phyloP scores from a whole-genome alignment of 1,140 invertebrate genomes.

The Drosophila truncata region DNA sequence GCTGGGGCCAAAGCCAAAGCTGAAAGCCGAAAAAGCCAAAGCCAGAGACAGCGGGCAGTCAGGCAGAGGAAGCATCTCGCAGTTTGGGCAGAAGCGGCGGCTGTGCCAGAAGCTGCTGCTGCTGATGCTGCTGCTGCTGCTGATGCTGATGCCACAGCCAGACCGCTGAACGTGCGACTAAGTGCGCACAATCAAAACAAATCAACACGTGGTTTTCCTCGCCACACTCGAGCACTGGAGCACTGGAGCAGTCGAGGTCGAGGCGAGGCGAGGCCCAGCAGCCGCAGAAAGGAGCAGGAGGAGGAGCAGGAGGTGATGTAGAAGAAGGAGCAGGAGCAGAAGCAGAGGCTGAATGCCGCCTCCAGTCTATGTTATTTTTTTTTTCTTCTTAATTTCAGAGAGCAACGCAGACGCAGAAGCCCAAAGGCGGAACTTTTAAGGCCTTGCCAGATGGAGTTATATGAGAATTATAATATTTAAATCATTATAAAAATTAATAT shows the following conservation, averaged over 20 bases:
- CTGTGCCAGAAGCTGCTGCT: neutral
- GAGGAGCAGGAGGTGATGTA: neutral
- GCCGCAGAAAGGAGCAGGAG: slow-evolving; percentile 1
- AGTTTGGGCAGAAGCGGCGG: slow-evolving; percentile 15
- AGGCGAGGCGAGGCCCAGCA: slow-evolving; percentile 29
- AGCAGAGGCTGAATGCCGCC: neutral
- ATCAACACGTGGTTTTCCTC: slow-evolving; percentile 84
- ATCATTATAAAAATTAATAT: too few relatives aligned
- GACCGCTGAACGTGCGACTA: slow-evolving; percentile 34
- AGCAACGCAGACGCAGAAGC: slow-evolving; percentile 28
- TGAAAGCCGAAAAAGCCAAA: slow-evolving; percentile 15
- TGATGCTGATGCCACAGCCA: neutral
- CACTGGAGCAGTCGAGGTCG: slow-evolving; percentile 42
- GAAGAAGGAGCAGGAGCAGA: neutral
- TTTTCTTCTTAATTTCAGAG: neutral
- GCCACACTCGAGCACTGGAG: slow-evolving; percentile 36
- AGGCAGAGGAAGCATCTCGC: neutral
- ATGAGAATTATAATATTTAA: neutral
- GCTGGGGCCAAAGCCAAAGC: slow-evolving; percentile 32
- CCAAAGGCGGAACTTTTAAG: slow-evolving; percentile 7
- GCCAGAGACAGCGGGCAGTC: neutral
- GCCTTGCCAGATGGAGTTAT: slow-evolving; percentile 6
- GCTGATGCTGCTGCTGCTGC: too few relatives aligned
- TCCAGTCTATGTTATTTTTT: neutral
- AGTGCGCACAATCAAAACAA: slow-evolving; percentile 85